Percentiles rank a stretch among this genome's conserved stretches.
phyloP scores from a whole-genome alignment of 2,888 invertebrate species.

The Alloplasta piceator region DNA sequence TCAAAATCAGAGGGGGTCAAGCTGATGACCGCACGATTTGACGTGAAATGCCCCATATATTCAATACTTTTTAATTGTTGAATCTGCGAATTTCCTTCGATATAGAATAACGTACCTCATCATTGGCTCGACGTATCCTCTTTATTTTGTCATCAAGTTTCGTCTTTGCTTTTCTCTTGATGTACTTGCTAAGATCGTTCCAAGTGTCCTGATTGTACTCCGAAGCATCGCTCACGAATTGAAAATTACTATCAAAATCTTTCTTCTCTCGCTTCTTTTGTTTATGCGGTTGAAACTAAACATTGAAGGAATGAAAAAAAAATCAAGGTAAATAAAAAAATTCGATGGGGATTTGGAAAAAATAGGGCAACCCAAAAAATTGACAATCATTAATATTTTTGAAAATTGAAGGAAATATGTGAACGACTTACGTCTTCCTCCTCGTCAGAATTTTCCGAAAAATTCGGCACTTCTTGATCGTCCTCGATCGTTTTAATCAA shows the following conservation, averaged over 20 bases:
- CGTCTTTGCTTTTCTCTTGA: slow-evolving; percentile 91
- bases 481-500: slow-evolving; percentile 93
- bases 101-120: slow-evolving; percentile 16
- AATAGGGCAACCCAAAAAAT: slow-evolving; percentile 11
- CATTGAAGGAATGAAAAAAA: slow-evolving; percentile 11
- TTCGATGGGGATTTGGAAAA: not conserved
- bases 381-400: slow-evolving; percentile 4
- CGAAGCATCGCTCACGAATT: slow-evolving; percentile 90
- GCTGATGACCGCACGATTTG: not conserved
- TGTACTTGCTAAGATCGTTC: slow-evolving; percentile 91
- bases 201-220: slow-evolving; percentile 93
- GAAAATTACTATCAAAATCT: slow-evolving; percentile 92
- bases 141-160: slow-evolving; percentile 94
- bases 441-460: slow-evolving; percentile 91
- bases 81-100: no score
- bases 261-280: slow-evolving; percentile 88
- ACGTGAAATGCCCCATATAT: not conserved
- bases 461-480: slow-evolving; percentile 91
- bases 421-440: slow-evolving; percentile 88
- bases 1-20: no score
- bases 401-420: not conserved
- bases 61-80: not conserved
- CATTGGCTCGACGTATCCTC: slow-evolving; percentile 81
- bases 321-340: slow-evolving; percentile 2
- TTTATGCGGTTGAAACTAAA: slow-evolving; percentile 93